Percentiles rank a stretch among this genome's conserved stretches.
These are phyloP conservation scores for Lepidocolaptes lacrymiger DNA, from an alignment of 2,797 vertebrate genomes.

Conservation along the genomic window DNA sequence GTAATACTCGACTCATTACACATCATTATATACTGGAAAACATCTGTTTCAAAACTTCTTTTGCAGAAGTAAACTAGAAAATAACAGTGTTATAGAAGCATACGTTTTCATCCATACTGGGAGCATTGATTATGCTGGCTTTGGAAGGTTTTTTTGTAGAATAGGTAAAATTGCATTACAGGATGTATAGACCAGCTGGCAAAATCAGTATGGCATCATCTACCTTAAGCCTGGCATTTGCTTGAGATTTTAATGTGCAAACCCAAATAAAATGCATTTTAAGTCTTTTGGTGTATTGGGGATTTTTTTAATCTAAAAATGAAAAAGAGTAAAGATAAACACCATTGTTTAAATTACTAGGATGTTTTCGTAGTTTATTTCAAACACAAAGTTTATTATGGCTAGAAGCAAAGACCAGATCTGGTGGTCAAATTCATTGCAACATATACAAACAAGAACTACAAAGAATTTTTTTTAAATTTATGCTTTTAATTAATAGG, in stretches of 20 bases:
- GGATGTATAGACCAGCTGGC: background rate
- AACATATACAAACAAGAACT: background rate
- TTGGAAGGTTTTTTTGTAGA: background rate
- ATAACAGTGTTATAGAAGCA: background rate
- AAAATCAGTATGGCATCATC: background rate
- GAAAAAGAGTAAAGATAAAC: background rate
- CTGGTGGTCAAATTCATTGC: background rate
- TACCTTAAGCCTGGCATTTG: background rate
- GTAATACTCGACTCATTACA: background rate
- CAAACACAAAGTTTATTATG: background rate
- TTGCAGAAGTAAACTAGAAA: background rate
- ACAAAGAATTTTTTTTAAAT: background rate
- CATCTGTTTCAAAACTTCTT: background rate
- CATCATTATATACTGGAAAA: background rate
- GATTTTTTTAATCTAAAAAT: background rate
- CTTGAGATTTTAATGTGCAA: background rate
- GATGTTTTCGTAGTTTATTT: background rate
- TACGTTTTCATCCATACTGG: background rate
- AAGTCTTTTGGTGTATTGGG: background rate
- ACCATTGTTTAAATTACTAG: too few relatives aligned
- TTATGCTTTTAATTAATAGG: background rate
- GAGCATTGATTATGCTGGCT: background rate
- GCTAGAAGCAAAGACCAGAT: background rate
- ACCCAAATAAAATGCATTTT: background rate
- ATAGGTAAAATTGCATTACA: background rate